phyloP scores from a whole-genome alignment of 2,888 invertebrate genomes.

The Pantelozetes paolii region DNA sequence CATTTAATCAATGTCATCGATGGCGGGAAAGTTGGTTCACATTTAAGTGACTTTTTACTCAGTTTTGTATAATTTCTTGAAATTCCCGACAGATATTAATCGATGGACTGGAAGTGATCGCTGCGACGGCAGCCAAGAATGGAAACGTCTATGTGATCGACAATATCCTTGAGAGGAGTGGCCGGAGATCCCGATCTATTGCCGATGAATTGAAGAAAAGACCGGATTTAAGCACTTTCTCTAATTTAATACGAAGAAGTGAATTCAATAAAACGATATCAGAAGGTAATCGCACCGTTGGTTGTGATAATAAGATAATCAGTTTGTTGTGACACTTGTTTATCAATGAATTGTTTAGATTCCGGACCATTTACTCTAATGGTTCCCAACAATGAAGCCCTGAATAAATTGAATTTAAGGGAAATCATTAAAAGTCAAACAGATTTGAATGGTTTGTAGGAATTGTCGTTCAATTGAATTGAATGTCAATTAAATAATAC shows the following conservation, averaged over 20 bases:
- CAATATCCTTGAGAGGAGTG: slow-evolving; percentile 46
- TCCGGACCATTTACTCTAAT: slow-evolving; percentile 41
- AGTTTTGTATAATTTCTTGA: too few species aligned
- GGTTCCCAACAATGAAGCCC: slow-evolving; percentile 38
- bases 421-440: neutral
- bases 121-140: slow-evolving; percentile 46
- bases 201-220: slow-evolving; percentile 45
- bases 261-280: slow-evolving; percentile 1
- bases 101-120: slow-evolving; percentile 40
- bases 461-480: neutral
- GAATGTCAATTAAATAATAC: neutral
- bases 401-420: slow-evolving; percentile 17
- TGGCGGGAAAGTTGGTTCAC: slow-evolving; percentile 42
- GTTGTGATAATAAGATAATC: neutral
- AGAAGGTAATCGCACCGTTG: neutral
- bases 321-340: neutral
- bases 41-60: too few species aligned
- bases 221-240: slow-evolving; percentile 42
- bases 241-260: slow-evolving; percentile 34
- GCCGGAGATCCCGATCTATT: slow-evolving; percentile 47
- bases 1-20: slow-evolving; percentile 44
- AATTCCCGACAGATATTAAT: slow-evolving; percentile 40
- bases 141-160: slow-evolving; percentile 51
- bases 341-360: slow-evolving; percentile 14
- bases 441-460: slow-evolving; percentile 1